phyloP scores from a whole-genome alignment of 2,113 vertebrate species.

The Microcebus tavaratra region DNA sequence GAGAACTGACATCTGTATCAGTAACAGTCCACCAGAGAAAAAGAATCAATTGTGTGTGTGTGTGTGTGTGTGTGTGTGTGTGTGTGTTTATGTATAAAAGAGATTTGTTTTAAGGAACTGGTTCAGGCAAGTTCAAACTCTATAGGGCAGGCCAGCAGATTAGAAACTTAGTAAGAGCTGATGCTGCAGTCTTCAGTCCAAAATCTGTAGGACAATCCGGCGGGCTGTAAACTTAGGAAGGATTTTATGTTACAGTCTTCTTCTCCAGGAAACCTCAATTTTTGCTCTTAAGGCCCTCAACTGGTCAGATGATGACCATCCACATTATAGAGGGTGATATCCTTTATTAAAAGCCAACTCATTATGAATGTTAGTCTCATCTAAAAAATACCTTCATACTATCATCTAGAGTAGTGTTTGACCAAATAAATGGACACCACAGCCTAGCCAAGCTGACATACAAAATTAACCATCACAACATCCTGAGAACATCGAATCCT shows the following conservation, averaged over 20 bases:
- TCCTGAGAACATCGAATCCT: not conserved
- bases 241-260: not conserved
- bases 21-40: not conserved
- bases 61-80: not conserved
- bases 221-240: not conserved
- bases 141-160: not conserved
- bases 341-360: not conserved
- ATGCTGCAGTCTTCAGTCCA: not conserved
- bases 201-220: not conserved
- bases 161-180: not conserved
- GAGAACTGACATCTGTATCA: not conserved
- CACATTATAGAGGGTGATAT: not conserved
- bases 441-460: not conserved
- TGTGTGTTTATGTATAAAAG: not conserved
- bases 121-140: constrained; percentile 18
- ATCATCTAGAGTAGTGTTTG: not conserved
- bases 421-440: not conserved
- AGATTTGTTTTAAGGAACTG: not conserved
- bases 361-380: not conserved
- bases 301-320: not conserved
- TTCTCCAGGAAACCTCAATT: not conserved
- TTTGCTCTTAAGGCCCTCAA: not conserved
- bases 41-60: not conserved
- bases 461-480: not conserved
- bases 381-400: not conserved